Conservation (phyloP, 2,113 vertebrate genomes). For the Rattus rattus region DNA sequence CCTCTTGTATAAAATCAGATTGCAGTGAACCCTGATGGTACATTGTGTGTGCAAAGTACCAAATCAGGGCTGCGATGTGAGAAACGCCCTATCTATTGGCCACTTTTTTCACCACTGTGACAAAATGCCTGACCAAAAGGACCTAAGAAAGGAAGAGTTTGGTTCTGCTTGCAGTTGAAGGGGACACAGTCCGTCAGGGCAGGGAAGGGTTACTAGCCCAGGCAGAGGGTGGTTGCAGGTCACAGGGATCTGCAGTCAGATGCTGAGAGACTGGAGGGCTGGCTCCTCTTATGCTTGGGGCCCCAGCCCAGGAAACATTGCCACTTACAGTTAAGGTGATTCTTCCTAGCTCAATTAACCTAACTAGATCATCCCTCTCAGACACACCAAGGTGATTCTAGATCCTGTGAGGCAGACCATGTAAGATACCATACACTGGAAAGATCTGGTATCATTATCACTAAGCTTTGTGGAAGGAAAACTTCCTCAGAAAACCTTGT, state of each 20-base stretch:
- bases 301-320: no score
- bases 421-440: neutral
- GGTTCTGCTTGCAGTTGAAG: neutral
- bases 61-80: accelerated
- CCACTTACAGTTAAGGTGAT: neutral
- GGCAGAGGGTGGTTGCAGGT: neutral
- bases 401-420: neutral
- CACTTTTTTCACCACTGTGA: neutral
- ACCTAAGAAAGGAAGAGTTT: neutral
- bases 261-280: neutral
- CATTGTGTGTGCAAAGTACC: no score
- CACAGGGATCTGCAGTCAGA: neutral
- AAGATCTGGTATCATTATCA: neutral
- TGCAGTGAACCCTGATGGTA: neutral
- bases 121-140: neutral
- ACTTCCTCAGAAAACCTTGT: neutral
- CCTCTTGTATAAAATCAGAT: neutral
- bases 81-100: neutral
- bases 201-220: neutral
- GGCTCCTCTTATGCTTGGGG: neutral
- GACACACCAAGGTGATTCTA: neutral
- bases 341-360: neutral
- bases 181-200: neutral
- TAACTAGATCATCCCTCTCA: neutral
- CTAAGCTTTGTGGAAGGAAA: neutral